Evolutionary conservation across 2,888 invertebrate species (phyloP).

Genomic region (Eustalomyia histrio): DNA sequence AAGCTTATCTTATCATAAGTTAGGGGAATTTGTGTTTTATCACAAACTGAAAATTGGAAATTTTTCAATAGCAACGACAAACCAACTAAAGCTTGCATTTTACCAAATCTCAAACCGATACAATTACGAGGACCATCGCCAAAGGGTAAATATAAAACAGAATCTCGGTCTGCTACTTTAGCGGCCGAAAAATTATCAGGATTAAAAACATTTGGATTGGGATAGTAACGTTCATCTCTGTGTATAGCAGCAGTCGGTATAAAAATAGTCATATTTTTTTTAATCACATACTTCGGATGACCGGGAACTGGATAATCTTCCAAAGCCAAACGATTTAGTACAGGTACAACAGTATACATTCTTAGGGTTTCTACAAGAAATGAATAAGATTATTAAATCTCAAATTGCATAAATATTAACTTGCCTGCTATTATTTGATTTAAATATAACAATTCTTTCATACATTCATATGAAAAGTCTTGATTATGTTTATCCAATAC

Average conservation of each 20-base stretch:
- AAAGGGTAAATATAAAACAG: slow-evolving; percentile 74
- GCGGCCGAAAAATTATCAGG: slow-evolving; percentile 83
- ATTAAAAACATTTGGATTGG: slow-evolving; percentile 82
- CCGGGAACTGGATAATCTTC: slow-evolving; percentile 81
- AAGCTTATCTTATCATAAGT: slow-evolving; percentile 65
- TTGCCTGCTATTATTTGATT: slow-evolving; percentile 74
- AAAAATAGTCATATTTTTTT: slow-evolving; percentile 73
- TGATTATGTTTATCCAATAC: slow-evolving; percentile 66
- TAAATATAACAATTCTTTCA: slow-evolving; percentile 74
- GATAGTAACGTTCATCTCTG: slow-evolving; percentile 80
- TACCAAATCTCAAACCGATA: slow-evolving; percentile 75
- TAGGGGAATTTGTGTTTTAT: slow-evolving; percentile 70
- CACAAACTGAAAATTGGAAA: slow-evolving; percentile 69
- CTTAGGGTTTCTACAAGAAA: slow-evolving; percentile 80
- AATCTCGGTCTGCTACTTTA: slow-evolving; percentile 80
- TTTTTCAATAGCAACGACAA: slow-evolving; percentile 70
- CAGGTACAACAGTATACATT: slow-evolving; percentile 81
- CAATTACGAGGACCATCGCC: slow-evolving; percentile 77
- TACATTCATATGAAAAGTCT: slow-evolving; percentile 72
- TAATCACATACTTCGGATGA: slow-evolving; percentile 79
- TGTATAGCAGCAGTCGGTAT: slow-evolving; percentile 80
- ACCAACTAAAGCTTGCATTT: slow-evolving; percentile 74
- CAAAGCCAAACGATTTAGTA: slow-evolving; percentile 80
- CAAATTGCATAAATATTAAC: background rate
- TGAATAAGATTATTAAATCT: background rate